Evolutionary conservation across 1,140 invertebrate genomes (phyloP), one percentile per base, ranked within the genome.

Genomic region (Globodera ellingtonae): DNA sequence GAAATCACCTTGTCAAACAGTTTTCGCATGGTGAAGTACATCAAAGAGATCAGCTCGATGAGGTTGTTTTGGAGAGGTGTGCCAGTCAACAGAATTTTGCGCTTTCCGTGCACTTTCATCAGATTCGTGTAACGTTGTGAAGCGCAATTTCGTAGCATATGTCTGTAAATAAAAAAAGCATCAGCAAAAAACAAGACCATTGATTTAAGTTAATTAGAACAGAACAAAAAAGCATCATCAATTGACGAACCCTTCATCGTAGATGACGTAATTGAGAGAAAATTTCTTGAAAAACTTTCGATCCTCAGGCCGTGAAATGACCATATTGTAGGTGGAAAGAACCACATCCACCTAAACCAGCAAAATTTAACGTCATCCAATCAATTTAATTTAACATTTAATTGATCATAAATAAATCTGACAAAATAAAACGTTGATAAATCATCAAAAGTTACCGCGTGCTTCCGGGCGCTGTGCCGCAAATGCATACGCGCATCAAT

Each of bases 61-160:
- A 98, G 91, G 91, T 97, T 98, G 90, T 98, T 98, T 91, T 98
- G 96, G 9, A 98, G 78, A 44, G 91, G 91, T 2, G 91, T 91
- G 8, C 91, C 91, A 7, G 91, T 91, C 44, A 92, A 79, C 56
- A 91, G 85, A 91, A 81, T 56, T 89, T 86, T 78, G 88, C 73
- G 24, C 88, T 86, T 79, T 72, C 84, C 86, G 72, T 82, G 76
- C 67, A 98, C 94, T 86, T 93, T 93, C 84, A 96, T 93, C 15
- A 98, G 91, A 89, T 94, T 94, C 71, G 72, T 79, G 87, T 95
- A 98, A 85, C 96, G 91, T 80, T 94, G 92, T 6, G 95, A 95
- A 59, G 93, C 93, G 95, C 98, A 98, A 89, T 98, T 98, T 90
- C 98, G 98, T 8, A 98, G 90, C 95, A 98, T 96, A 86, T 98